These are phyloP conservation scores for Hypselothyrea guttata DNA, from an alignment of 2,888 invertebrate species.

Conservation along the genomic window DNA sequence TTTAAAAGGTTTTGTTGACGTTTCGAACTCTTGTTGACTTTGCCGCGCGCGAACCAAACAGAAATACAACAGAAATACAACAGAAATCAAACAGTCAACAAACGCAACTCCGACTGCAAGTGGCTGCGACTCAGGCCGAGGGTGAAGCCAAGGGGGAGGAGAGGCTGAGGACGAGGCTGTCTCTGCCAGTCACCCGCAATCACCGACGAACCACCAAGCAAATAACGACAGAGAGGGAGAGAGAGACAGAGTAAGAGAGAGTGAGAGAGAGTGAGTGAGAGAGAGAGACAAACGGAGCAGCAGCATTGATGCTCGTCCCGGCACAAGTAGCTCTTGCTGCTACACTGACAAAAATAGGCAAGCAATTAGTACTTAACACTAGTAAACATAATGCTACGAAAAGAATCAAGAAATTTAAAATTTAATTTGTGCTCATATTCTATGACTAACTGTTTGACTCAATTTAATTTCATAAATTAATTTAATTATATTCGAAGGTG, in stretches of 20 bases:
- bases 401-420: too few relatives aligned
- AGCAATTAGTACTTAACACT: too few relatives aligned
- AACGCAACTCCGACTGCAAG: slow-evolving; percentile 62
- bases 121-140: slow-evolving; percentile 29
- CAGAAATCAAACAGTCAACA: slow-evolving; percentile 64
- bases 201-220: slow-evolving; percentile 31
- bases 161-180: too few relatives aligned
- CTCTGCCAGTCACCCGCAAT: slow-evolving; percentile 43
- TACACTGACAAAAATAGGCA: too few relatives aligned
- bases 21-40: slow-evolving; percentile 79
- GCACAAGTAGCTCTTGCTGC: background rate
- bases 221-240: slow-evolving; percentile 39
- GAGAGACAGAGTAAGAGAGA: background rate
- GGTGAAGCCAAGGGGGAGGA: too few relatives aligned
- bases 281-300: slow-evolving; percentile 6
- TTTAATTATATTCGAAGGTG: too few relatives aligned
- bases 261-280: background rate
- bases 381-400: too few relatives aligned
- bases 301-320: slow-evolving; percentile 28
- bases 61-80: slow-evolving; percentile 42
- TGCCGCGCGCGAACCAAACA: slow-evolving; percentile 74
- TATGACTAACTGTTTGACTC: too few relatives aligned
- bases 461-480: too few relatives aligned
- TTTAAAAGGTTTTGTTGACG: slow-evolving; percentile 77
- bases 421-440: too few relatives aligned